Conservation (phyloP, 2,113 vertebrate species). For the Oenanthe oenanthe region DNA sequence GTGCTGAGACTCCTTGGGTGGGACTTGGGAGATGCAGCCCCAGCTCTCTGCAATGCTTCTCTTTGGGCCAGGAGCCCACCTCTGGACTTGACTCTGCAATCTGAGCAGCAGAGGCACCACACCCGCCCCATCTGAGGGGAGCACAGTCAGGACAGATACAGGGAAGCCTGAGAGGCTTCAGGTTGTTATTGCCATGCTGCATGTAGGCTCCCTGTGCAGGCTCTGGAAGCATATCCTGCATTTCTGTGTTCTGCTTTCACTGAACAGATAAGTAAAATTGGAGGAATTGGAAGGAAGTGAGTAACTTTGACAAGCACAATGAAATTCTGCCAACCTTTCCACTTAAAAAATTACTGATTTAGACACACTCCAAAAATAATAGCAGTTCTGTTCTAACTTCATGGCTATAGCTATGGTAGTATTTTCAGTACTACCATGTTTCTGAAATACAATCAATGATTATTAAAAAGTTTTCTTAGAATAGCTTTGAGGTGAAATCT, state of each 20-base stretch:
- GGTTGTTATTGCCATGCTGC: accelerated
- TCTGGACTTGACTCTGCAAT: accelerated
- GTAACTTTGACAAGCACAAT: neutral
- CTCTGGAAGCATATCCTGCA: accelerated
- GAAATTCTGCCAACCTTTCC: neutral
- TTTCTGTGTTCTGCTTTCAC: neutral
- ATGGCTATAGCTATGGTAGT: neutral
- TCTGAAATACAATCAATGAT: neutral
- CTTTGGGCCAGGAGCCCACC: accelerated
- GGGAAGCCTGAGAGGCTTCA: neutral
- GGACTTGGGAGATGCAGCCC: neutral
- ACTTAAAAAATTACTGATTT: slow-evolving; percentile 9
- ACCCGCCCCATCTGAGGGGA: neutral
- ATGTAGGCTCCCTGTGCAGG: accelerated
- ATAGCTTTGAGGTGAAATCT: neutral
- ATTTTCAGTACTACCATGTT: neutral
- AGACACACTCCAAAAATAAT: neutral
- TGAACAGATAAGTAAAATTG: neutral
- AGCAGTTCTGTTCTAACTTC: neutral
- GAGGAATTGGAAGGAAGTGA: neutral
- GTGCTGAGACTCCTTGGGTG: accelerated
- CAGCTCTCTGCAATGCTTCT: accelerated
- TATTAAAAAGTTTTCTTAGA: neutral
- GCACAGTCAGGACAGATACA: accelerated
- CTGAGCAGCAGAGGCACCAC: neutral